Evolutionary conservation across 1,140 invertebrate species (phyloP).

Genomic region (Philaenus spumarius): DNA sequence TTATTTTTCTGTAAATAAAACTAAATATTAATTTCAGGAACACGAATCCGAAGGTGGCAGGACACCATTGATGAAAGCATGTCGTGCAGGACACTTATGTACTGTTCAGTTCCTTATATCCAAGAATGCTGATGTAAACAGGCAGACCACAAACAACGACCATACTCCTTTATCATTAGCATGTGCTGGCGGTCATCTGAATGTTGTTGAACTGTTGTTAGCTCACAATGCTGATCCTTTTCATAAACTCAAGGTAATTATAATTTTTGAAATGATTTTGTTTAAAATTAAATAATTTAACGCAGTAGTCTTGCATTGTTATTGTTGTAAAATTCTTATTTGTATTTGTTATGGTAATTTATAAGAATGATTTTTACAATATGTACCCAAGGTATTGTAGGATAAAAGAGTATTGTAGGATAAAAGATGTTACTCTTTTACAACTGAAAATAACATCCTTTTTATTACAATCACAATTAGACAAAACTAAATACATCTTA

Average conservation of each 20-base stretch:
- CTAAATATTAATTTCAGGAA: slow-evolving; percentile 50
- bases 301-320: too few species aligned
- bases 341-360: too few species aligned
- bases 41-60: slow-evolving; percentile 90
- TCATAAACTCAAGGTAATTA: slow-evolving; percentile 80
- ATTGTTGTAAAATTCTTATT: too few species aligned
- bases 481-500: too few species aligned
- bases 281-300: background rate
- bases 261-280: background rate
- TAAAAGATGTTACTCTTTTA: too few species aligned
- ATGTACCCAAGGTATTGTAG: too few species aligned
- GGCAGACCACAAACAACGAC: slow-evolving; percentile 94
- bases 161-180: slow-evolving; percentile 96
- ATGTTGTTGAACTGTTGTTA: slow-evolving; percentile 87
- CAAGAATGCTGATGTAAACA: slow-evolving; percentile 89
- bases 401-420: too few species aligned
- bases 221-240: slow-evolving; percentile 88
- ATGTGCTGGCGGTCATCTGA: slow-evolving; percentile 90
- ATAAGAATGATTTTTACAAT: too few species aligned
- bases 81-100: slow-evolving; percentile 95
- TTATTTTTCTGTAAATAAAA: too few species aligned
- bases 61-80: slow-evolving; percentile 98
- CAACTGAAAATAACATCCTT: too few species aligned
- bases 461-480: too few species aligned
- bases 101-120: slow-evolving; percentile 94